These are phyloP conservation scores for Holacanthus passer DNA, from an alignment of 2,113 vertebrate species.

Conservation along the genomic window DNA sequence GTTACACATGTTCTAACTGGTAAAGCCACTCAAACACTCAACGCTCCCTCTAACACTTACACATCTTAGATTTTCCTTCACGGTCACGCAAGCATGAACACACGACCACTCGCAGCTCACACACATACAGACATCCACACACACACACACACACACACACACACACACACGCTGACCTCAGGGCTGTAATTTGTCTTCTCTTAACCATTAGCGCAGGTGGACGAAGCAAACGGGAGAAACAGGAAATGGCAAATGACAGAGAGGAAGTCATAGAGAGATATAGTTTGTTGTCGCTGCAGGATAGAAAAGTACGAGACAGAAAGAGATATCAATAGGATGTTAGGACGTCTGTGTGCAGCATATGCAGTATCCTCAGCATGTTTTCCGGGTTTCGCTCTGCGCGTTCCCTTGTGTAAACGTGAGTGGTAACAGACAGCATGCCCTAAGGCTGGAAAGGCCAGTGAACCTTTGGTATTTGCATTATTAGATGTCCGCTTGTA, in stretches of 20 bases:
- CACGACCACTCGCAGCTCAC: constrained; percentile 13
- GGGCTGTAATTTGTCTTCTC: constrained; percentile 63
- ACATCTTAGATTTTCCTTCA: constrained; percentile 44
- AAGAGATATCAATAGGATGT: constrained; percentile 13
- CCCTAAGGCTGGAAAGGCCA: constrained; percentile 65
- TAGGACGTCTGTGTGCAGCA: not conserved
- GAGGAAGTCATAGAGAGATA: constrained; percentile 42
- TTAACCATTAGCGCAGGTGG: constrained; percentile 67
- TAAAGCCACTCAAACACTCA: constrained; percentile 36
- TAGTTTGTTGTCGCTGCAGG: constrained; percentile 33
- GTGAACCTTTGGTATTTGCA: constrained; percentile 71
- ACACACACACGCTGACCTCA: constrained; percentile 33
- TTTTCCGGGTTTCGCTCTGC: not conserved
- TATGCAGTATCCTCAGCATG: not conserved
- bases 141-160: constrained; percentile 26
- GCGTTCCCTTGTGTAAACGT: constrained; percentile 25
- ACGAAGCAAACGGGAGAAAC: constrained; percentile 39
- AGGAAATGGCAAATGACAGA: constrained; percentile 21
- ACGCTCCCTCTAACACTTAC: constrained; percentile 42
- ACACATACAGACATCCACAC: constrained; percentile 22
- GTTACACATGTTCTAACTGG: constrained; percentile 58
- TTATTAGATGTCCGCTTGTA: constrained; percentile 73
- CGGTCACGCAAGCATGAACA: constrained; percentile 26
- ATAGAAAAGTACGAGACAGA: constrained; percentile 34
- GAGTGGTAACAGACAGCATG: constrained; percentile 52